Percentiles rank a stretch among this genome's conserved stretches.
These are phyloP conservation scores for Acanthurus leucopareius DNA, from an alignment of 2,797 vertebrate species.

Conservation along the genomic window DNA sequence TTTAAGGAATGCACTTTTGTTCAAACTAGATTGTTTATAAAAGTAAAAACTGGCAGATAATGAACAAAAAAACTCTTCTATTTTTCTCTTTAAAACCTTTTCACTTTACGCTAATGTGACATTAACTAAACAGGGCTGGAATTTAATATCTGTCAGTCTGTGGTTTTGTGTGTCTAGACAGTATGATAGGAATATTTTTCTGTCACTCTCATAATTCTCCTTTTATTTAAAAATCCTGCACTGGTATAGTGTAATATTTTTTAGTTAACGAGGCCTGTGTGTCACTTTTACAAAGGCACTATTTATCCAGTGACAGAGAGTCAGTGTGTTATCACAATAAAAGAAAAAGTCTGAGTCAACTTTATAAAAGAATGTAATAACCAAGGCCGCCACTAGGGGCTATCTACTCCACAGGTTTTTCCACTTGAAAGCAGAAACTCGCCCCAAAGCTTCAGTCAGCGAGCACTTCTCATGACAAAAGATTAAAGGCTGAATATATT, in stretches of 20 bases:
- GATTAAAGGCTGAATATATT: conserved; percentile 52
- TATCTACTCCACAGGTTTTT: conserved; percentile 80
- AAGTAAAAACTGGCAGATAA: too few relatives aligned
- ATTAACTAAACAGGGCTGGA: conserved; percentile 9
- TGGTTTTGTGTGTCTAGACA: conserved; percentile 9
- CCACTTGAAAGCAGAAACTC: conserved; percentile 11
- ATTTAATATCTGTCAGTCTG: conserved; percentile 12
- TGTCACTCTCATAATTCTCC: neutral
- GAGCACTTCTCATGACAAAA: conserved; percentile 51
- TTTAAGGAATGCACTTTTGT: too few relatives aligned
- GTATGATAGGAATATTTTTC: neutral
- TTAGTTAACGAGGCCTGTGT: neutral
- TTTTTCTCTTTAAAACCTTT: too few relatives aligned
- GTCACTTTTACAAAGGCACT: neutral
- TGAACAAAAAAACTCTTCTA: too few relatives aligned
- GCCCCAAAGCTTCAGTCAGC: conserved; percentile 34
- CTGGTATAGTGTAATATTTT: conserved; percentile 8
- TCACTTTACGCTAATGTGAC: neutral
- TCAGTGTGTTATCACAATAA: neutral
- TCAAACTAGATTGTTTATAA: too few relatives aligned
- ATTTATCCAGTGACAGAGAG: neutral
- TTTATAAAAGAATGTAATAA: conserved; percentile 23
- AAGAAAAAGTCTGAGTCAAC: neutral
- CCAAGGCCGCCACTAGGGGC: conserved; percentile 76
- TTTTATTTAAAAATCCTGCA: neutral